Evolutionary conservation across 2,113 vertebrate genomes (phyloP).

Genomic region (Nerophis ophidion): DNA sequence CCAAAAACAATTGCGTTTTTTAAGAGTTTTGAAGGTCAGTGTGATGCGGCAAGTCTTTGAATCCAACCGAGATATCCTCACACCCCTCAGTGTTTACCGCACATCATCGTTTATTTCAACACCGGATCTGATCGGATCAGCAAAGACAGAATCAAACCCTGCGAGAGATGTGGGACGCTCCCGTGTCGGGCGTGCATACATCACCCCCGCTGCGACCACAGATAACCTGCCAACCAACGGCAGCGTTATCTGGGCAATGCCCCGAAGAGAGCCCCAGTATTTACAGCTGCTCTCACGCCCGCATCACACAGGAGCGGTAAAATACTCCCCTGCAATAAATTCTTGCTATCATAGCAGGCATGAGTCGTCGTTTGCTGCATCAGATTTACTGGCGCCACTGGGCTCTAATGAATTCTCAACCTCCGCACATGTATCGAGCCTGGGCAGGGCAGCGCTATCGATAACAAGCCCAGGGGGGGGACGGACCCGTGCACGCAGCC

Average conservation of each 20-base stretch:
- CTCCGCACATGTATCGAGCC: slow-evolving; percentile 25
- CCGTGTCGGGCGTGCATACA: slow-evolving; percentile 36
- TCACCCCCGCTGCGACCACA: slow-evolving; percentile 25
- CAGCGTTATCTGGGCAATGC: slow-evolving; percentile 35
- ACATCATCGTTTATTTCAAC: slow-evolving; percentile 32
- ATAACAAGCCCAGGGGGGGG: slow-evolving; percentile 53
- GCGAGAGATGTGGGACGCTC: slow-evolving; percentile 3
- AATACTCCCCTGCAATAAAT: slow-evolving; percentile 43
- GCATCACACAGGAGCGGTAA: slow-evolving; percentile 33
- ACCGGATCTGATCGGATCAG: slow-evolving; percentile 36
- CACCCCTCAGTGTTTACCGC: slow-evolving; percentile 21
- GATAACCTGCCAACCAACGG: slow-evolving; percentile 46
- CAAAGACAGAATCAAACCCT: slow-evolving; percentile 12
- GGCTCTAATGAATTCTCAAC: slow-evolving; percentile 56
- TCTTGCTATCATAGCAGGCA: slow-evolving; percentile 37
- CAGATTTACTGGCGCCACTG: slow-evolving; percentile 43
- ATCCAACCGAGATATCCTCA: slow-evolving; percentile 16
- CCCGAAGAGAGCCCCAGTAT: slow-evolving; percentile 31
- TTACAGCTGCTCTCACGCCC: slow-evolving; percentile 42
- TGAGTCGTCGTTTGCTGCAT: slow-evolving; percentile 39
- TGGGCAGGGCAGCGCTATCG: slow-evolving; percentile 37
- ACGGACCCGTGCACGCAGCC: slow-evolving; percentile 5
- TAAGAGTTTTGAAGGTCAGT: slow-evolving; percentile 6
- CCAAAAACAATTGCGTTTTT: slow-evolving; percentile 7
- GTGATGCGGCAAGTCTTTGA: neutral